Percentiles rank a stretch among this genome's conserved stretches.
These are phyloP conservation scores for Agonopterix arenella DNA, from an alignment of 2,888 invertebrate species.

Conservation along the genomic window DNA sequence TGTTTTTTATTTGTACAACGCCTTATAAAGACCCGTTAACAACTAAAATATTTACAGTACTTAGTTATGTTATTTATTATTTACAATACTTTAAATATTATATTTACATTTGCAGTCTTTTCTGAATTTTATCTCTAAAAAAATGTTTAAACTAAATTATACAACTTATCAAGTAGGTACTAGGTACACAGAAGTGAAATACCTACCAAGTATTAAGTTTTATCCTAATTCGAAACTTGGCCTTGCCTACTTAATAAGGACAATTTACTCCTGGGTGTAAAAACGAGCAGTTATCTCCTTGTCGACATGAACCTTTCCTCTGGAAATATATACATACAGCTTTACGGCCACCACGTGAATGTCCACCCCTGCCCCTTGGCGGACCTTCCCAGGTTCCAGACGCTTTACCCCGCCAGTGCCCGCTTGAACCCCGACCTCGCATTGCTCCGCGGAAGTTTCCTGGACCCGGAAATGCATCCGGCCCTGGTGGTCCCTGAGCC, in stretches of 20 bases:
- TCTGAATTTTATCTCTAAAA: too few species aligned
- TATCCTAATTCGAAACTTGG: too few species aligned
- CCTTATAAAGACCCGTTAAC: too few species aligned
- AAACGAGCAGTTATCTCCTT: conserved; percentile 89
- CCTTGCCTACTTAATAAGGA: conserved; percentile 51
- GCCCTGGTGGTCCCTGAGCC: conserved; percentile 48
- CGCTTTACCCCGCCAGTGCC: conserved; percentile 71
- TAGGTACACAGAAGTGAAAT: too few species aligned
- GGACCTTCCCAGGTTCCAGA: conserved; percentile 66
- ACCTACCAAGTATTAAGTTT: too few species aligned
- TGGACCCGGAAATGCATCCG: conserved; percentile 51
- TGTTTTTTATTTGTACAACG: too few species aligned
- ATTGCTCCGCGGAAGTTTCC: conserved; percentile 74
- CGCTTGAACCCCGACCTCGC: conserved; percentile 70
- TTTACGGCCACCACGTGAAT: conserved; percentile 72
- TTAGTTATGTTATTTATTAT: conserved; percentile 10
- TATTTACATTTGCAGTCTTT: too few species aligned
- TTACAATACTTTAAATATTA: too few species aligned
- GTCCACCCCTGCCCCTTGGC: conserved; percentile 66
- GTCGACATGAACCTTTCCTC: conserved; percentile 87
- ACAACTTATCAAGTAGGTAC: too few species aligned
- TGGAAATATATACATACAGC: conserved; percentile 86
- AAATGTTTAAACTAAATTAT: too few species aligned
- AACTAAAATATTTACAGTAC: conserved; percentile 19
- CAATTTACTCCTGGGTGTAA: conserved; percentile 85